Conservation (phyloP, 23 tunicate species). For the Ciona savignyi region DNA sequence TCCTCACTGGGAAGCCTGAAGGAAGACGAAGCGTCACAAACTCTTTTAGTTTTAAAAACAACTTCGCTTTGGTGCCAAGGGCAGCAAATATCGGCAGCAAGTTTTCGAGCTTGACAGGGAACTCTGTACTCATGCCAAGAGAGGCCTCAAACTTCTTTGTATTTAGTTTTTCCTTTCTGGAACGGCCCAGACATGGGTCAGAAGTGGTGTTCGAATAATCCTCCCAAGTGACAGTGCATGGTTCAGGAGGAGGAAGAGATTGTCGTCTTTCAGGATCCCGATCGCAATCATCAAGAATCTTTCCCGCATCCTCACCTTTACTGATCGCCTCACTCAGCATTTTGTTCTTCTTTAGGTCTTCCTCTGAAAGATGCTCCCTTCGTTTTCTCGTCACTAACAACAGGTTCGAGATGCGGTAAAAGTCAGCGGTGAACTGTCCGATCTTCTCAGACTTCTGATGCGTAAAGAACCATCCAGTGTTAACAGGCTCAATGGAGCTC, state of each 20-base stretch:
- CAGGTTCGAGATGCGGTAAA: constrained; percentile 47
- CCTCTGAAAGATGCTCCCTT: constrained; percentile 78
- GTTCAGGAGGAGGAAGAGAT: constrained; percentile 62
- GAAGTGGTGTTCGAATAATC: constrained; percentile 20
- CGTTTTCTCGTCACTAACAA: constrained; percentile 45
- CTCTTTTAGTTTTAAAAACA: constrained; percentile 60
- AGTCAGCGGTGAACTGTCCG: constrained; percentile 69
- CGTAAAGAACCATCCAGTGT: constrained; percentile 70
- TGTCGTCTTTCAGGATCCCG: constrained; percentile 21
- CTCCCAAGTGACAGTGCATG: constrained; percentile 29
- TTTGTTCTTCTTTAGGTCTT: constrained; percentile 66
- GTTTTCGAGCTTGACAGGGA: constrained; percentile 64
- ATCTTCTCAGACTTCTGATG: constrained; percentile 55
- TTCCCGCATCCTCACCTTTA: constrained; percentile 50
- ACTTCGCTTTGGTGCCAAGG: constrained; percentile 76
- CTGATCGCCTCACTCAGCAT: constrained; percentile 50
- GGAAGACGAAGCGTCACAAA: constrained; percentile 66
- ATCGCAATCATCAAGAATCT: constrained; percentile 46
- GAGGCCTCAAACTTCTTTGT: constrained; percentile 59
- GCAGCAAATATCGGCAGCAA: constrained; percentile 75
- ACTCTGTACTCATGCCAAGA: constrained; percentile 55
- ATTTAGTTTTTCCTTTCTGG: constrained; percentile 35
- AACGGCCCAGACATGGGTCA: constrained; percentile 39
- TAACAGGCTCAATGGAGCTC: constrained; percentile 26
- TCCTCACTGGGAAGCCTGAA: constrained; percentile 85